Percentiles rank a stretch among this genome's conserved stretches.
Conservation (phyloP, 92 coral and sea anemone genomes). For the Phenganax stokvisi region DNA sequence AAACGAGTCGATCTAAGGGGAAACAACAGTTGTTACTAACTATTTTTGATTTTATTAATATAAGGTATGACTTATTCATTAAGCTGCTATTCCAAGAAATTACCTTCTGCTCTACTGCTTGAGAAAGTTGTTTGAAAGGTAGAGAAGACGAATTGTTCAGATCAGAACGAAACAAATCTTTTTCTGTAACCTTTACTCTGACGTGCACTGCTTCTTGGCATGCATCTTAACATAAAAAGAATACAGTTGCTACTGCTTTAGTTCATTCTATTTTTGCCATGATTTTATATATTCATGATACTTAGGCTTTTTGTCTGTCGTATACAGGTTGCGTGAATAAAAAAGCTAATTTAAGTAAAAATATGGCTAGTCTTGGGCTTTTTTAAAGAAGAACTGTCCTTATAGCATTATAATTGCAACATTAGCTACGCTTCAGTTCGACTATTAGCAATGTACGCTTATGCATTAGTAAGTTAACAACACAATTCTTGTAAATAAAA, state of each 20-base stretch:
- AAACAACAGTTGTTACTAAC: background rate
- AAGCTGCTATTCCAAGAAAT: background rate
- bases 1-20: constrained; percentile 18
- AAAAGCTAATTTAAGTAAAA: too few relatives aligned
- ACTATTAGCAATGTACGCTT: background rate
- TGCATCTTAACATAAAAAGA: background rate
- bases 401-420: too few relatives aligned
- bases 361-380: too few relatives aligned
- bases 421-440: too few relatives aligned
- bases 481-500: background rate
- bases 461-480: background rate
- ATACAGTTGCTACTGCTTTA: background rate
- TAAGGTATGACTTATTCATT: too few relatives aligned
- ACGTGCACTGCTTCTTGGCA: constrained; percentile 6
- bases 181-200: constrained; percentile 14
- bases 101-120: constrained; percentile 24
- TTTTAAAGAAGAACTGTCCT: too few relatives aligned
- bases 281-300: too few relatives aligned
- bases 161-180: constrained; percentile 13
- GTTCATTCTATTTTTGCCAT: background rate
- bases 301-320: too few relatives aligned
- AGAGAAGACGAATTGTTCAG: constrained; percentile 13
- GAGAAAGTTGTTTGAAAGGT: constrained; percentile 6
- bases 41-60: too few relatives aligned
- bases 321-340: too few relatives aligned